Percentiles rank a stretch among this genome's conserved stretches.
Conservation (phyloP, 2,888 invertebrate genomes). For the Sinodicranocentrus sp. region DNA sequence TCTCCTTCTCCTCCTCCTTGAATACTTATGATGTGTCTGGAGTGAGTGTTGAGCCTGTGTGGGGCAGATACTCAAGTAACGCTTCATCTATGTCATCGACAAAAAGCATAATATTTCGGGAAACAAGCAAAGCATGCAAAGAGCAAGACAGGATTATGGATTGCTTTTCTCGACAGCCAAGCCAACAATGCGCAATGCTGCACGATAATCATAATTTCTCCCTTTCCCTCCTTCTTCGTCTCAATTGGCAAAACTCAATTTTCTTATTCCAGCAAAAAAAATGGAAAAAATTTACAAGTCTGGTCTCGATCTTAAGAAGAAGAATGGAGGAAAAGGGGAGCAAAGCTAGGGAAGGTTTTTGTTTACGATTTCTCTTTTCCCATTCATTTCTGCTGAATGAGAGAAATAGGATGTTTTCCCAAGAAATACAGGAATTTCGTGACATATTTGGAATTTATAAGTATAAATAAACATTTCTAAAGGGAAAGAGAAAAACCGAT, state of each 20-base stretch:
- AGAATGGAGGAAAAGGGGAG: neutral
- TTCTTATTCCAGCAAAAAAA: constrained; percentile 27
- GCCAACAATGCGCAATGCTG: neutral
- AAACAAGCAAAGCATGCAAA: constrained; percentile 43
- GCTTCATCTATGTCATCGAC: constrained; percentile 60
- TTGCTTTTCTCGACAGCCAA: constrained; percentile 25
- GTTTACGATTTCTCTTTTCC: neutral
- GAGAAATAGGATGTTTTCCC: constrained; percentile 25
- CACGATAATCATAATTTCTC: constrained; percentile 53
- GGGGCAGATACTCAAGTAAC: constrained; percentile 36
- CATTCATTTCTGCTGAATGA: neutral
- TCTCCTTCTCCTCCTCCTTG: constrained; percentile 9
- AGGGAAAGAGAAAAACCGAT: too few species aligned
- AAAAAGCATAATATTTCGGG: constrained; percentile 41
- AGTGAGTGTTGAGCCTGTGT: constrained; percentile 12
- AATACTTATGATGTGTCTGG: constrained; percentile 30
- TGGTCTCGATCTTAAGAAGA: constrained; percentile 20
- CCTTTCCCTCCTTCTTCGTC: constrained; percentile 1
- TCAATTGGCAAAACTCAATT: constrained; percentile 57
- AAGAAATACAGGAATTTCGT: constrained; percentile 38
- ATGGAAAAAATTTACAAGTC: constrained; percentile 24
- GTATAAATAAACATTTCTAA: too few species aligned
- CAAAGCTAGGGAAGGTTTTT: neutral
- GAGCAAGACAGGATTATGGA: constrained; percentile 60
- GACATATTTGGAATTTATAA: too few species aligned